Base-by-base conservation (phyloP, 2,797 vertebrate genomes). In the Nothura maculosa region DNA sequence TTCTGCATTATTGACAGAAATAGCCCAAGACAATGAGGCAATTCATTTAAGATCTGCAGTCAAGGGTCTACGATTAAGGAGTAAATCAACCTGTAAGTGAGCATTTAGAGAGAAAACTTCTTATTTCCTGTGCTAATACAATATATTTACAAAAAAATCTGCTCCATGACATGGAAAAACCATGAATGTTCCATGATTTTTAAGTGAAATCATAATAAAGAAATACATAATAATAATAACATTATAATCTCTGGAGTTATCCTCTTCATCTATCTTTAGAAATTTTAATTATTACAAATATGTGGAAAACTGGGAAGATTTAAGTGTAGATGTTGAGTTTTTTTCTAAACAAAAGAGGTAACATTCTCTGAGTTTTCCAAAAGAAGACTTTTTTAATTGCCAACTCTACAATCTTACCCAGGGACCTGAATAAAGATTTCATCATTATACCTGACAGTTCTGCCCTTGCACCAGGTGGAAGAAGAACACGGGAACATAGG, bases 361-460 rank as follows among this genome's bases (percentile, higher is more conserved):
- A 78, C 93, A 81, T 66, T 76, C 5, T 72, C 50, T 10, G 54
- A 89, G 67, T 88, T 92, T 84, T 89, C 89, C 32, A 45, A 70
- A 87, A 89, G 87, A 79, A 48, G 22, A 55, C 45, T 92, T 89
- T 96, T 94, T 92, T 94, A 93, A 91, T 92, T 90, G 91, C 95
- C 89, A 94, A 93, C 52, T 91, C 47, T 62, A 69, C 32, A 73
- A 11, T 84, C 83, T 91, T 92, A 92, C 36, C 30, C 22, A 0
- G 52, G 67, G 80, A 90, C 93, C 91, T 93, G 70, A 94, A 79
- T 91, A 96, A 96, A 93, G 85, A 86, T 93, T 92, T 90, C 67
- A 30, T 94, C 92, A 94, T 96, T 93, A 93, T 66, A 94, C 82
- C 70, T 96, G 94, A 96, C 94, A 95, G 95, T 84, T 96, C 95